phyloP scores from a whole-genome alignment of 2,113 vertebrate species.

The Coptodon rendalli region DNA sequence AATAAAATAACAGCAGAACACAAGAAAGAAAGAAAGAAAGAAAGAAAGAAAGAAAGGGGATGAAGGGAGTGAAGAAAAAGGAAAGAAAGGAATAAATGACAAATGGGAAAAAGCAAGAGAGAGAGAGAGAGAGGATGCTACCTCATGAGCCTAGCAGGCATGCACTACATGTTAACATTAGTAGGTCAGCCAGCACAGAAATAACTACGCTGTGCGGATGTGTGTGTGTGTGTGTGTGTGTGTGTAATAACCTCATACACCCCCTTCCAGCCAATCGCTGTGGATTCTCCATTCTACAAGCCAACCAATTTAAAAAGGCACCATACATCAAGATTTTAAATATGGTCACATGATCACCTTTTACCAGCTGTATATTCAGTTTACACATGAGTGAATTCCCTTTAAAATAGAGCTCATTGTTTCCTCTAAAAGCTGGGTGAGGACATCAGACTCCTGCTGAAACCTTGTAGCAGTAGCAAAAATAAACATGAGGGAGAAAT shows the following conservation, averaged over 20 bases:
- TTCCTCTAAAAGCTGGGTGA: not conserved
- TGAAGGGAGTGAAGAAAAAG: not conserved
- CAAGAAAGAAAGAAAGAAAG: not conserved
- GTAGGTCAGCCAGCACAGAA: slow-evolving; percentile 70
- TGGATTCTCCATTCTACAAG: not conserved
- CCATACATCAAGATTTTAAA: slow-evolving; percentile 31
- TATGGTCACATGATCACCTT: slow-evolving; percentile 12
- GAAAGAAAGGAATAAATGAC: not conserved
- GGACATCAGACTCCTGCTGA: not conserved
- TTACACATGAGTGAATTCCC: slow-evolving; percentile 29
- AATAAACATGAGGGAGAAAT: not conserved
- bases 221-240: slow-evolving; percentile 7
- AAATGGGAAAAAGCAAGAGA: not conserved
- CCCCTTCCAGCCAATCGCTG: not conserved
- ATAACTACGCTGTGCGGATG: slow-evolving; percentile 50
- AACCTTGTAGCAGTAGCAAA: not conserved
- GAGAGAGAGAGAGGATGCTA: slow-evolving; percentile 28
- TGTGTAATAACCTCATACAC: slow-evolving; percentile 24
- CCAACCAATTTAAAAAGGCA: slow-evolving; percentile 9
- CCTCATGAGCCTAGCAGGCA: slow-evolving; percentile 66
- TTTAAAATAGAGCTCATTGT: not conserved
- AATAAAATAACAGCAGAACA: not conserved
- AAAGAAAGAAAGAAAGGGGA: not conserved
- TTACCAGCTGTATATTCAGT: slow-evolving; percentile 26
- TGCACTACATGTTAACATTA: slow-evolving; percentile 65